A percentile compares a stretch with the other conserved stretches of the same genome.
phyloP scores from a whole-genome alignment of 1,140 invertebrate genomes.

The Drosophila sp. region DNA sequence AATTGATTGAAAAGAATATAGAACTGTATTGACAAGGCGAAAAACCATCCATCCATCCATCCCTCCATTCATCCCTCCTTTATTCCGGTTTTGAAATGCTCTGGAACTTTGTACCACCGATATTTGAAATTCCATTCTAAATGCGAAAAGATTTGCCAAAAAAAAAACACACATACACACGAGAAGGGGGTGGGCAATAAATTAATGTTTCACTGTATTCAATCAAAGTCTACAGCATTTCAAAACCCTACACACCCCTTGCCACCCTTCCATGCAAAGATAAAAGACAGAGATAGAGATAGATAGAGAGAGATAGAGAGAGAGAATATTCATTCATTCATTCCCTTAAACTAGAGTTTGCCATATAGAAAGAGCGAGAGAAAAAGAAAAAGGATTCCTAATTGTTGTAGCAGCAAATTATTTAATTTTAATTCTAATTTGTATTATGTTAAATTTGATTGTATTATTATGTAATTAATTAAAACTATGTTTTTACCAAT shows the following conservation, averaged over 20 bases:
- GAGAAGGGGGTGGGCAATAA: not conserved
- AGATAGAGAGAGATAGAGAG: not conserved
- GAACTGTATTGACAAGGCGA: conserved; percentile 55
- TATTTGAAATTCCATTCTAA: conserved; percentile 1
- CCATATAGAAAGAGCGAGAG: conserved; percentile 23
- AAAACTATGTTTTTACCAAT: conserved; percentile 32
- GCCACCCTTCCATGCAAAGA: conserved; percentile 20
- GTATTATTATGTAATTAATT: conserved; percentile 66
- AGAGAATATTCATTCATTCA: conserved; percentile 29
- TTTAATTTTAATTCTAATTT: conserved; percentile 66
- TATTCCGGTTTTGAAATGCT: conserved; percentile 36
- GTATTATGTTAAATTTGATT: conserved; percentile 61
- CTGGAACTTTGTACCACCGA: not conserved
- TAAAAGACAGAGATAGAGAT: not conserved
- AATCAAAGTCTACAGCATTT: conserved; percentile 62
- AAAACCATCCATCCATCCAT: too few relatives aligned
- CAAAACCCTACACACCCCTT: conserved; percentile 22
- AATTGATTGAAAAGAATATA: conserved; percentile 66
- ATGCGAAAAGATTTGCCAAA: conserved; percentile 14
- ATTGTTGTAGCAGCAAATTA: conserved; percentile 79
- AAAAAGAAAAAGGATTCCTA: conserved; percentile 58
- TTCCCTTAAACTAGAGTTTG: conserved; percentile 48
- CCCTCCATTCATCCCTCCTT: too few relatives aligned
- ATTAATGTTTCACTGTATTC: not conserved
- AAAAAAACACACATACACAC: not conserved